Evolutionary conservation across 2,113 vertebrate species (phyloP).

Genomic region (Proterorhinus semilunaris): DNA sequence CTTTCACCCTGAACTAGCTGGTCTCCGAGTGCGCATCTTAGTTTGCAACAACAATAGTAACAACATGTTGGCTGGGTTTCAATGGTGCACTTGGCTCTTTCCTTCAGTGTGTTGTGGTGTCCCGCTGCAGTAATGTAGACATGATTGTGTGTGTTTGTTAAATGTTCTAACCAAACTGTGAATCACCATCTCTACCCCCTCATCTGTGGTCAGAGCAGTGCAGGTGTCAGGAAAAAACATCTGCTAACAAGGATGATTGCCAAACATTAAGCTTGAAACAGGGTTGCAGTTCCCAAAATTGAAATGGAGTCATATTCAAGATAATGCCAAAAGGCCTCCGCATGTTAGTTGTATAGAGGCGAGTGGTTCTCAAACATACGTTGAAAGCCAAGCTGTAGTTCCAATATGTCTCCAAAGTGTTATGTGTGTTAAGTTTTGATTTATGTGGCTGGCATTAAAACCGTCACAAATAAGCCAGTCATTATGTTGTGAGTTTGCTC

Average conservation of each 20-base stretch:
- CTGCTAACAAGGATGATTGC: not conserved
- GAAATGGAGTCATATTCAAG: not conserved
- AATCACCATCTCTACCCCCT: constrained; percentile 3
- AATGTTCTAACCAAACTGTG: not conserved
- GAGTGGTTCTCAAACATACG: no score
- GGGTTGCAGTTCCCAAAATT: not conserved
- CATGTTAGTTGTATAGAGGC: not conserved
- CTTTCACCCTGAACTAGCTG: no score
- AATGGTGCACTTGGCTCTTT: not conserved
- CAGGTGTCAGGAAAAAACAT: constrained; percentile 2
- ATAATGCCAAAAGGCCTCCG: not conserved
- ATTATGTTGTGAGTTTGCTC: not conserved
- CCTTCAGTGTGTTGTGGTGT: not conserved
- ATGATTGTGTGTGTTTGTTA: constrained; percentile 2
- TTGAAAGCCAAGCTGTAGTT: no score
- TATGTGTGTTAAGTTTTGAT: constrained; percentile 7
- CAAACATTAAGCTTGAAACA: not conserved
- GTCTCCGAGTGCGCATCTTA: not conserved
- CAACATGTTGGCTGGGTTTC: not conserved
- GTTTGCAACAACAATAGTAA: not conserved
- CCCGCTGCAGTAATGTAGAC: not conserved
- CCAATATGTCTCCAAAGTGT: not conserved
- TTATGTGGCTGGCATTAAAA: constrained; percentile 1
- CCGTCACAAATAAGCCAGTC: not conserved
- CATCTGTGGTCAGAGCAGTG: constrained; percentile 2